Percentiles rank a stretch among this genome's conserved stretches.
phyloP scores from a whole-genome alignment of 2,888 invertebrate species.

The Falcaria lacertinaria region DNA sequence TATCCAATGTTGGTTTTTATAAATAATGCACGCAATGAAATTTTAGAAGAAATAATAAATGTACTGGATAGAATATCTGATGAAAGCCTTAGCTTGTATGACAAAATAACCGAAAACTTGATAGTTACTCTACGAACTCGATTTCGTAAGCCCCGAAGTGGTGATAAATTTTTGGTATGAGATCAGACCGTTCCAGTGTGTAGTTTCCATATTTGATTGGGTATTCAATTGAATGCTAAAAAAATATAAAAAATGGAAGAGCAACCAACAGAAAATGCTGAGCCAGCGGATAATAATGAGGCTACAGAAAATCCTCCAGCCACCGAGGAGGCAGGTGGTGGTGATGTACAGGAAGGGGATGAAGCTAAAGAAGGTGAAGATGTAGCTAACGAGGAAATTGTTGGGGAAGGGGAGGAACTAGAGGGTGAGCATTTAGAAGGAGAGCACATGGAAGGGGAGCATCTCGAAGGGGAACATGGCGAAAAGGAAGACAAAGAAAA shows the following conservation, averaged over 20 bases:
- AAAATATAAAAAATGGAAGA: constrained; percentile 24
- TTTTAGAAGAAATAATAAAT: constrained; percentile 48
- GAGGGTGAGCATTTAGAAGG: constrained; percentile 20
- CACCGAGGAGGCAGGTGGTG: constrained; percentile 9
- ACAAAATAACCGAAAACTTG: constrained; percentile 59
- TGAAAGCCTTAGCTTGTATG: constrained; percentile 50
- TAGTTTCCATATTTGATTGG: no score
- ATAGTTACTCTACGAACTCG: constrained; percentile 45
- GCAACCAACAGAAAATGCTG: constrained; percentile 12
- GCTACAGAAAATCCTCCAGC: constrained; percentile 14
- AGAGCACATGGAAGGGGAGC: constrained; percentile 24
- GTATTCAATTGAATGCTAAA: background rate
- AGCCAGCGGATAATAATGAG: constrained; percentile 5
- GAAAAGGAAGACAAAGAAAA: constrained; percentile 26
- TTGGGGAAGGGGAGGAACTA: constrained; percentile 28
- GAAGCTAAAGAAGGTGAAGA: constrained; percentile 21
- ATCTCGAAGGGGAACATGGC: constrained; percentile 18
- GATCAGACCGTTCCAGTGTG: constrained; percentile 6
- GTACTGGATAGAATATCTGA: constrained; percentile 52
- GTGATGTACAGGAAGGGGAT: constrained; percentile 15
- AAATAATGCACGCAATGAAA: constrained; percentile 41
- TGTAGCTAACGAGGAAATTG: constrained; percentile 17
- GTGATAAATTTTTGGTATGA: constrained; percentile 56
- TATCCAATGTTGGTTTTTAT: constrained; percentile 55
- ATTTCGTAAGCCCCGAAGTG: constrained; percentile 48